A percentile compares a stretch with the other conserved stretches of the same genome.
These are phyloP conservation scores for human DNA, from an alignment of 2,113 vertebrate species.

Conservation along the genomic window GRCh38 chr3:186121501-186122000, in stretches of 20 bases:
- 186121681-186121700: background rate
- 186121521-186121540: slow-evolving; percentile 60
- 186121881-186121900: background rate
- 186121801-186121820: background rate
- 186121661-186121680: slow-evolving; percentile 29
- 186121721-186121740: background rate
- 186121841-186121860: background rate
- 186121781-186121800: background rate
- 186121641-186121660: slow-evolving; percentile 19
- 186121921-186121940: background rate
- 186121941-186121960: background rate
- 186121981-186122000: background rate
- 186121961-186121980: background rate
- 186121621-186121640: slow-evolving; percentile 38
- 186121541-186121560: slow-evolving; percentile 52
- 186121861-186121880: background rate
- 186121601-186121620: slow-evolving; percentile 42
- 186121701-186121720: background rate
- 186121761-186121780: background rate
- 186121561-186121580: slow-evolving; percentile 49
- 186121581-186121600: slow-evolving; percentile 55
- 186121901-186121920: background rate
- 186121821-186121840: background rate
- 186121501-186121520: slow-evolving; percentile 44
- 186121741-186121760: fast-evolving